Base-by-base conservation (phyloP, 2,797 vertebrate species). In the Typhlichthys eigenmanni region DNA sequence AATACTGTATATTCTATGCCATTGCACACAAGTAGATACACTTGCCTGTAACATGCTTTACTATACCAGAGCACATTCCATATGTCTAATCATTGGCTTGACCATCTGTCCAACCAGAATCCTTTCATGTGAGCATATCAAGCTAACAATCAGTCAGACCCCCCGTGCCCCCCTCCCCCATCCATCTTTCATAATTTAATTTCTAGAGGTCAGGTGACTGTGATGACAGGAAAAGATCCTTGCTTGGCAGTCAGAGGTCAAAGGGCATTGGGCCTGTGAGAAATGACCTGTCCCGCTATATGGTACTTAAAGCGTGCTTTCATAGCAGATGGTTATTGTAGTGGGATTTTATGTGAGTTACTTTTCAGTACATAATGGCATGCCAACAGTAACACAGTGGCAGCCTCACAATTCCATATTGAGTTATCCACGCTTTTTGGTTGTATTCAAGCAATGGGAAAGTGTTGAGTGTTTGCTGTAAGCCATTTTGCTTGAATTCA, bases 151-250 rank as follows among this genome's bases (percentile, higher is more conserved):
- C 34, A 34, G 5, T 7, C 34, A 5, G 34, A 47, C 47, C 47
- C 9, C 12, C 55, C 47, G 14, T 46, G 60, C 2, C 9, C 64
- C 59, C 56, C 1, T 19, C 29, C 57, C 17, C 68, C 54, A 32
- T 56, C 58, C 71, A 45, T 82, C 79, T 68, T 45, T 85, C 86
- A 82, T 71, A 75, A 0, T 64, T 61, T 77, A 79, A 74, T 81
- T 85, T 85, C 67, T 54, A n/a, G 62, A 67, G 79, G 79, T 62
- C n/a, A 60, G 52, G 81, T 43, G 91, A 84, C 47, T 47, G 2
- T 47, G 47, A 47, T 60, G 87, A 91, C 78, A 85, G 85, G 54
- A 56, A 71, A 72, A 78, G 72, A 81, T 86, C 78, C 66, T 72
- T 76, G 82, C 67, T 46, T 71, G 72, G 75, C 76, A 65, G 14